A percentile compares a stretch with the other conserved stretches of the same genome.
These are phyloP conservation scores for Xiphorhynchus erythropygius DNA, from an alignment of 2,797 vertebrate species.

Conservation along the genomic window DNA sequence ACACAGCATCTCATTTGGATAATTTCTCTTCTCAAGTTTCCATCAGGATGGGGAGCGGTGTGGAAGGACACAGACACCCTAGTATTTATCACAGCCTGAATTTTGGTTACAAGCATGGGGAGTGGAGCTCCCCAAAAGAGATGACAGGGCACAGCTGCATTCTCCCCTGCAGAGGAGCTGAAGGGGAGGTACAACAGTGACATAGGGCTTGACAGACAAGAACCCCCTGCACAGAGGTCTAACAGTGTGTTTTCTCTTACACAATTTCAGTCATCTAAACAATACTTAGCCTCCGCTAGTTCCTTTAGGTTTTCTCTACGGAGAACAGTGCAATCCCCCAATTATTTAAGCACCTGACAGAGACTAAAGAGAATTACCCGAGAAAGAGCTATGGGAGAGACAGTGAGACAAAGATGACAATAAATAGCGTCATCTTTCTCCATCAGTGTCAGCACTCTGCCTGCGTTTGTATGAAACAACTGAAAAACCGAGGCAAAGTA, in stretches of 20 bases:
- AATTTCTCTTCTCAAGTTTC: not conserved
- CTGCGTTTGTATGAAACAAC: constrained; percentile 3
- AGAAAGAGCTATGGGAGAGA: not conserved
- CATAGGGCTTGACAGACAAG: fast-evolving
- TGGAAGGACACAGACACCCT: not conserved
- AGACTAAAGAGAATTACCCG: not conserved
- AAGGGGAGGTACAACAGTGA: not conserved
- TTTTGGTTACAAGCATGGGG: not conserved
- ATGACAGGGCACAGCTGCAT: not conserved
- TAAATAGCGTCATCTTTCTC: not conserved
- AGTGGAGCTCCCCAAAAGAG: not conserved
- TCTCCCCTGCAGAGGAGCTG: not conserved
- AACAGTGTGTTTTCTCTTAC: not conserved
- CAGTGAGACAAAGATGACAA: constrained; percentile 9
- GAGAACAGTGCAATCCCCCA: not conserved
- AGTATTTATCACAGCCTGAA: not conserved
- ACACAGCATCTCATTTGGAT: not conserved
- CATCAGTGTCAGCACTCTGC: not conserved
- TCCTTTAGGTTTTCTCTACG: not conserved
- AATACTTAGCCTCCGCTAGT: not conserved
- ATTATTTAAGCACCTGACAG: not conserved
- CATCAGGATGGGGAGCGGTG: not conserved
- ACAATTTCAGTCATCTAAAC: not conserved
- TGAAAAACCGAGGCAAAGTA: not conserved
- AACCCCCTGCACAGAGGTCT: not conserved